Conservation (phyloP, 2,888 invertebrate genomes). For the Agonopterix alstromeriana region DNA sequence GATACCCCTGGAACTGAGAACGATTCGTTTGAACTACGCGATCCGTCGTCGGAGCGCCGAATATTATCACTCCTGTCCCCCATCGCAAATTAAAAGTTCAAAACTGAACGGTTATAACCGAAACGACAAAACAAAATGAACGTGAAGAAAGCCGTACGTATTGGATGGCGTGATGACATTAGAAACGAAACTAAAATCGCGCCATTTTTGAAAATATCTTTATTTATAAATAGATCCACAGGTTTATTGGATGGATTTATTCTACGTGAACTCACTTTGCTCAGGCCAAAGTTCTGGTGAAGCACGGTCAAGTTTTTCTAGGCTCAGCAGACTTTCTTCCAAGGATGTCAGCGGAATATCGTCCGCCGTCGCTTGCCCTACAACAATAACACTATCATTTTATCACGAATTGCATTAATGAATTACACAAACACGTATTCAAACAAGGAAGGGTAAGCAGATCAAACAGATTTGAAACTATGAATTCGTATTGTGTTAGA, state of each 20-base stretch:
- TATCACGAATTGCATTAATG: neutral
- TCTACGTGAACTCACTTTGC: slow-evolving; percentile 82
- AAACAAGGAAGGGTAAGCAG: too few species aligned
- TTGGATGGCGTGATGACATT: slow-evolving; percentile 53
- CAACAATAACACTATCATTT: slow-evolving; percentile 19
- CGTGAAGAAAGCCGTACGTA: slow-evolving; percentile 15
- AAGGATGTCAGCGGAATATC: slow-evolving; percentile 71
- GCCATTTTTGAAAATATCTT: slow-evolving; percentile 41
- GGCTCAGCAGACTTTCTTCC: slow-evolving; percentile 88
- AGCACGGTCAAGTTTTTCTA: slow-evolving; percentile 94
- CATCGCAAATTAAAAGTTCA: slow-evolving; percentile 51
- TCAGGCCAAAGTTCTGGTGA: slow-evolving; percentile 98
- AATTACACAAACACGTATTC: too few species aligned
- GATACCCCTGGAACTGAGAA: slow-evolving; percentile 91
- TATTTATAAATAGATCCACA: neutral
- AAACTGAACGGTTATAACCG: slow-evolving; percentile 62
- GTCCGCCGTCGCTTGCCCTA: slow-evolving; percentile 59
- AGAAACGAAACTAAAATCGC: slow-evolving; percentile 42
- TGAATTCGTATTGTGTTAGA: neutral
- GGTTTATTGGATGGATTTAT: neutral
- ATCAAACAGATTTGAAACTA: neutral
- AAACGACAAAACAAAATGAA: slow-evolving; percentile 33
- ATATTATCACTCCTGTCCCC: slow-evolving; percentile 39
- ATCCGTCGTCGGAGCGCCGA: slow-evolving; percentile 34
- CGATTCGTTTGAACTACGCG: slow-evolving; percentile 49